Evolutionary conservation across 2,113 vertebrate genomes (phyloP), one percentile per base, ranked within the genome.

Genomic region (Puntigrus tetrazona): DNA sequence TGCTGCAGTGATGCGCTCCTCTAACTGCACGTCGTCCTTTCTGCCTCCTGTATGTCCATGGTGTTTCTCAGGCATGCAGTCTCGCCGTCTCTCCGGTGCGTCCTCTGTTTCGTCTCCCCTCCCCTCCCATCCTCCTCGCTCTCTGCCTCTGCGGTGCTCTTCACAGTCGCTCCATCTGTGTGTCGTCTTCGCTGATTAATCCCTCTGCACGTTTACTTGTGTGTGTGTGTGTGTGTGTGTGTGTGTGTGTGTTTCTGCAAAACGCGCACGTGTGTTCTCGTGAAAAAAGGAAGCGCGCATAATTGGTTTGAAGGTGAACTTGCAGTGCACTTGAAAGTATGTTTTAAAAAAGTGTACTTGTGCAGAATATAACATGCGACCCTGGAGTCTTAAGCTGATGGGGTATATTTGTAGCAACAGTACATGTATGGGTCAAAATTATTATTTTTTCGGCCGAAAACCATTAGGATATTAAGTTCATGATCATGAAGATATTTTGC

Each of bases 141-240:
- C 83, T 55, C 27, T 82, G 52, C 87, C 86, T 57, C 59, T 70
- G 70, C 45, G 78, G 86, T 89, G 82, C 88, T 89, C 89, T 92
- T 94, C 91, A 89, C 90, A 93, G 91, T 91, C 88, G 90, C 92
- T 91, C 92, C 90, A 93, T 94, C 92, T 94, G 92, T 87, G 92
- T 73, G 27, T 57, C 86, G 81, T 90, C 90, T 90, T 90, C 93
- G 88, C 88, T 84, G 89, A 90, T 91, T 83, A 88, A 84, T 87
- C 72, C 84, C n/a, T 36, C 38, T 82, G 78, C 78, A 63, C 34
- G 4, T 87, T 74, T 50, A 69, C 82, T n/a, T 16, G 69, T 76
- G 78, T 86, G 36, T 55, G 73, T 67, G 70, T 81, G 86, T 76
- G 47, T 72, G 50, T 34, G 27, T 10, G 27, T 47, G 43, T 20